A percentile compares a stretch with the other conserved stretches of the same genome.
Evolutionary conservation across 2,888 invertebrate genomes (phyloP).

Genomic region (Acanthopleura granulata): DNA sequence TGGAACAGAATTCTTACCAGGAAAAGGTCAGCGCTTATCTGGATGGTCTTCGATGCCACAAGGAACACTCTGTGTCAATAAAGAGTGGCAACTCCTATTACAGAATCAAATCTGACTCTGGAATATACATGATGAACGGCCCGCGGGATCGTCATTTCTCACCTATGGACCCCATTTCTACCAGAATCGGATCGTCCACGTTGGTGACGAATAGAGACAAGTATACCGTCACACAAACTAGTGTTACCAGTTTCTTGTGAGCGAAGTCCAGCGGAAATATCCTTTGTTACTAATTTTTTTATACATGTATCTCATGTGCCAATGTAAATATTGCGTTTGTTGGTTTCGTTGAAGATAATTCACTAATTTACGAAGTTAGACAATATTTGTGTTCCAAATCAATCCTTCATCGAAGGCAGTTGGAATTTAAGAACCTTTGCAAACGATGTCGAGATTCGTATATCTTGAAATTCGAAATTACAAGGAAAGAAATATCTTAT

Average conservation of each 20-base stretch:
- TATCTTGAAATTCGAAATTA: too few species aligned
- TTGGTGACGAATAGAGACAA: conserved; percentile 1
- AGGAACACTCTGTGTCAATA: not conserved
- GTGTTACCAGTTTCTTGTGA: conserved; percentile 12
- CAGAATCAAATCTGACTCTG: not conserved
- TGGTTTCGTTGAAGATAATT: too few species aligned
- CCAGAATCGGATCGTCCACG: not conserved
- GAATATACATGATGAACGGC: not conserved
- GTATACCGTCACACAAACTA: conserved; percentile 12
- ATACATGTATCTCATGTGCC: too few species aligned
- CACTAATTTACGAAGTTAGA: too few species aligned
- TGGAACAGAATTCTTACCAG: conserved; percentile 6
- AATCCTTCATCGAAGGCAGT: too few species aligned
- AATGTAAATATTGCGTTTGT: too few species aligned
- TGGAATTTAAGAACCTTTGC: too few species aligned
- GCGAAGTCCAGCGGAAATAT: too few species aligned
- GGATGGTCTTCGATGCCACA: not conserved
- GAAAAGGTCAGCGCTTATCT: not conserved
- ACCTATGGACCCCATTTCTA: conserved; percentile 1
- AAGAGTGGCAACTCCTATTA: not conserved
- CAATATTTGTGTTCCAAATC: too few species aligned
- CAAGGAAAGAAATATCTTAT: too few species aligned
- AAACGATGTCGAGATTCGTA: too few species aligned
- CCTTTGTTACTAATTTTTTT: too few species aligned
- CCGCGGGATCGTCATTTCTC: not conserved